phyloP scores from a whole-genome alignment of 2,797 vertebrate genomes.

The Myotis findleyi region DNA sequence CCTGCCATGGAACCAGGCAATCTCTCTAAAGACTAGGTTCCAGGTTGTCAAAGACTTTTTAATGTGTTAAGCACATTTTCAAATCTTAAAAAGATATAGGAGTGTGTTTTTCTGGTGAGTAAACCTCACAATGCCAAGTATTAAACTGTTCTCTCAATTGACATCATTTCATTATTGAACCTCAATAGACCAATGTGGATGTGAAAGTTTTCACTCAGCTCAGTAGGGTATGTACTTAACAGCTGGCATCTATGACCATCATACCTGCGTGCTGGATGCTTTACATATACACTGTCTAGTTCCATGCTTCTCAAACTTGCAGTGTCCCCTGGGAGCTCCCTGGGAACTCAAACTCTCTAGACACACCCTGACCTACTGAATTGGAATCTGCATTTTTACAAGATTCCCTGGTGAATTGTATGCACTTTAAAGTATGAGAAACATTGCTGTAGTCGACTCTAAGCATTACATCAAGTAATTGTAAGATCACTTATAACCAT shows the following conservation, averaged over 20 bases:
- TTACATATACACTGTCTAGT: background rate
- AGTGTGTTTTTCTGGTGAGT: background rate
- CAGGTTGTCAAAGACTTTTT: background rate
- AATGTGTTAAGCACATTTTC: background rate
- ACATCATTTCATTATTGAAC: background rate
- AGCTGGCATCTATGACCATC: background rate
- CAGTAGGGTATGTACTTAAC: background rate
- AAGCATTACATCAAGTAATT: background rate
- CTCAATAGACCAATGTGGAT: background rate
- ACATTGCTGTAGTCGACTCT: background rate
- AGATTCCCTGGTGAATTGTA: background rate
- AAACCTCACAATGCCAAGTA: background rate
- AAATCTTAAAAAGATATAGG: background rate
- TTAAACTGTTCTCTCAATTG: background rate
- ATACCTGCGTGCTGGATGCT: background rate
- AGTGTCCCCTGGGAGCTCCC: background rate
- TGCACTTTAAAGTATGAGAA: background rate
- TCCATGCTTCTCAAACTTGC: background rate
- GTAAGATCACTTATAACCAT: background rate
- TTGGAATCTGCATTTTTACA: background rate
- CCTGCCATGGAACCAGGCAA: background rate
- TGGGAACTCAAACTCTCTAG: background rate
- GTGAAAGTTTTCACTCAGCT: background rate
- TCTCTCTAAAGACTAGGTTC: background rate
- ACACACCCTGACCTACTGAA: background rate